Evolutionary conservation across 2,797 vertebrate species (phyloP).

Genomic region (Diplodus puntazzo): DNA sequence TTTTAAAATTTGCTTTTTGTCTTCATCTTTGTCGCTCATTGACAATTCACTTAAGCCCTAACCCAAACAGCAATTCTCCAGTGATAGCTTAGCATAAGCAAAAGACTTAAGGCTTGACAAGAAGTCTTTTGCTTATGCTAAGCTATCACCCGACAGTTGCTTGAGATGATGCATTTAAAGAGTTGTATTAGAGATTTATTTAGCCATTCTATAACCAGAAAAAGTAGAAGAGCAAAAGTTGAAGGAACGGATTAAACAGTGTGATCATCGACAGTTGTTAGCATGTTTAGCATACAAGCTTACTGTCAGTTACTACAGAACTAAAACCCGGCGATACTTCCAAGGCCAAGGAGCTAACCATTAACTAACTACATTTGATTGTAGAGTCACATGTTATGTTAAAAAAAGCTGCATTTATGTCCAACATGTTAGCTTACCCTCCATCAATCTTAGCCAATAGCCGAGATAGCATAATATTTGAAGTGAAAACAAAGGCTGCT

Average conservation of each 20-base stretch:
- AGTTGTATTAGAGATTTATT: background rate
- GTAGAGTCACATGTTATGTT: background rate
- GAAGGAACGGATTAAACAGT: background rate
- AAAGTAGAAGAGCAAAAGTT: background rate
- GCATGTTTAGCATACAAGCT: background rate
- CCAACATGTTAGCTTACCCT: background rate
- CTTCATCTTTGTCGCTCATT: constrained; percentile 13
- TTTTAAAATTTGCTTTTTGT: background rate
- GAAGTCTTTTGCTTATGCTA: too few species aligned
- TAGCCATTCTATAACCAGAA: background rate
- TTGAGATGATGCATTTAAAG: background rate
- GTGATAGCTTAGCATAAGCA: background rate
- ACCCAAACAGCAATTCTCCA: background rate
- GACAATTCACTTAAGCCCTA: background rate
- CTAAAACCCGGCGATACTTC: background rate
- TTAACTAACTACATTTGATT: background rate
- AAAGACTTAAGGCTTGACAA: too few species aligned
- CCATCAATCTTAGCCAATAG: background rate
- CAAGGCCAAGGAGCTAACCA: background rate
- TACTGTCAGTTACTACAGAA: background rate
- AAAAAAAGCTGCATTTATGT: background rate
- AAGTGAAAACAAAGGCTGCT: background rate
- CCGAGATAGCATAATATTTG: background rate
- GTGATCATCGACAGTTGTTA: background rate
- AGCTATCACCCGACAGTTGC: too few species aligned